Evolutionary conservation across 2,113 vertebrate genomes (phyloP).

Genomic region (Oncorhynchus masou): DNA sequence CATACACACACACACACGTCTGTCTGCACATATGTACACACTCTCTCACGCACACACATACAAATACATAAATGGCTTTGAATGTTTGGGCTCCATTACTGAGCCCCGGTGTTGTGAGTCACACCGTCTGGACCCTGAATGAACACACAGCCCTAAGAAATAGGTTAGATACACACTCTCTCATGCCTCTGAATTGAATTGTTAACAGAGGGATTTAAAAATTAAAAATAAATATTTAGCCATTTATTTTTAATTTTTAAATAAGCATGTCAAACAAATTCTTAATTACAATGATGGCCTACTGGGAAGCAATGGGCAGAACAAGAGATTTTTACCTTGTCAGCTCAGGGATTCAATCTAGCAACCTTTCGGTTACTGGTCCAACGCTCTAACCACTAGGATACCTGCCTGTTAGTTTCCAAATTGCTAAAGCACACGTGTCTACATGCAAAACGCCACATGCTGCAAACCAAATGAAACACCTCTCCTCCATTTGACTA

Average conservation of each 20-base stretch:
- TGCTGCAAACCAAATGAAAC: not conserved
- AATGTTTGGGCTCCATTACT: slow-evolving; percentile 63
- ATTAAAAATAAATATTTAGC: too few species aligned
- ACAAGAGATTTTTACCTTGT: too few species aligned
- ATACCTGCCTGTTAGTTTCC: not conserved
- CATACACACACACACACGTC: not conserved
- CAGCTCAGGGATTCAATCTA: too few species aligned
- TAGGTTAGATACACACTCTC: slow-evolving; percentile 43
- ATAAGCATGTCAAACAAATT: too few species aligned
- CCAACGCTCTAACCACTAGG: too few species aligned
- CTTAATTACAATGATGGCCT: too few species aligned
- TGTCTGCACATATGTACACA: not conserved
- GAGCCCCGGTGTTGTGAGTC: slow-evolving; percentile 58
- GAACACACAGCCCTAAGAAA: slow-evolving; percentile 55
- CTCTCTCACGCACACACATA: not conserved
- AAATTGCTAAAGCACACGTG: not conserved
- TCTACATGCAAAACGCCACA: not conserved
- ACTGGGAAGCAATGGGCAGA: too few species aligned
- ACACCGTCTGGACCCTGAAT: slow-evolving; percentile 63
- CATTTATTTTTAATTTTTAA: too few species aligned
- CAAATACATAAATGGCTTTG: slow-evolving; percentile 15
- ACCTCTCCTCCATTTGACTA: not conserved
- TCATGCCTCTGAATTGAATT: not conserved
- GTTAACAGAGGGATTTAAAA: not conserved
- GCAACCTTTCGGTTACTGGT: too few species aligned